Conservation (phyloP, 2,888 invertebrate species). For the Stenichneumon culpator region DNA sequence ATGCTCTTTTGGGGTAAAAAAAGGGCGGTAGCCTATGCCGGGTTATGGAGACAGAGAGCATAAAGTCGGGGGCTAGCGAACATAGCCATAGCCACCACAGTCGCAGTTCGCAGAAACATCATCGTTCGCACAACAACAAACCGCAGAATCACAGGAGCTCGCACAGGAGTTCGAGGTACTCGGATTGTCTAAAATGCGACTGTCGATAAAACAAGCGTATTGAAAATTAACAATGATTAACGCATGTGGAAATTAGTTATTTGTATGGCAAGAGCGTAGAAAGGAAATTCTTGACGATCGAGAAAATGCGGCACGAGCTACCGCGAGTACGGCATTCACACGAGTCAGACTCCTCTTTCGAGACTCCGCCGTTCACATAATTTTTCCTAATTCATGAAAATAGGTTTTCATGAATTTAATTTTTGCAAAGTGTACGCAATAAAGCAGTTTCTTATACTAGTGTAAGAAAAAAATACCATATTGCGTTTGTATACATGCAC, state of each 20-base stretch:
- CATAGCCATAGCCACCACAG: constrained; percentile 90
- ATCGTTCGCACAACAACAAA: constrained; percentile 80
- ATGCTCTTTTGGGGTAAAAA: constrained; percentile 85
- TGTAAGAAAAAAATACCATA: no score
- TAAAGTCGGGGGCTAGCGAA: constrained; percentile 93
- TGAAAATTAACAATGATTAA: not conserved
- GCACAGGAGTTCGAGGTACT: constrained; percentile 89
- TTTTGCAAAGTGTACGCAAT: no score
- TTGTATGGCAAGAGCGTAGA: no score
- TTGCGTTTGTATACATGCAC: no score
- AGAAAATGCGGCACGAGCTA: no score
- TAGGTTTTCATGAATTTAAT: no score
- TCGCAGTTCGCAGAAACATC: constrained; percentile 81
- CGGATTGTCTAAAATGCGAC: constrained; percentile 8
- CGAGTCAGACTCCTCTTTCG: no score
- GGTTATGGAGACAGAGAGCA: constrained; percentile 97
- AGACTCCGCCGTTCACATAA: no score
- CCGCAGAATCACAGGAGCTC: constrained; percentile 88
- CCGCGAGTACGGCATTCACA: no score
- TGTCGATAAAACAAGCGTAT: constrained; percentile 17
- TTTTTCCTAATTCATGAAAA: no score
- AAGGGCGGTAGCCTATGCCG: constrained; percentile 83
- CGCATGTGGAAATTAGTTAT: not conserved
- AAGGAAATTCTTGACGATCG: no score
- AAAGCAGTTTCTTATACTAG: no score